Evolutionary conservation across 1,140 invertebrate genomes (phyloP), one percentile per base, ranked within the genome.

Genomic region (Drosophila sturtevanti): DNA sequence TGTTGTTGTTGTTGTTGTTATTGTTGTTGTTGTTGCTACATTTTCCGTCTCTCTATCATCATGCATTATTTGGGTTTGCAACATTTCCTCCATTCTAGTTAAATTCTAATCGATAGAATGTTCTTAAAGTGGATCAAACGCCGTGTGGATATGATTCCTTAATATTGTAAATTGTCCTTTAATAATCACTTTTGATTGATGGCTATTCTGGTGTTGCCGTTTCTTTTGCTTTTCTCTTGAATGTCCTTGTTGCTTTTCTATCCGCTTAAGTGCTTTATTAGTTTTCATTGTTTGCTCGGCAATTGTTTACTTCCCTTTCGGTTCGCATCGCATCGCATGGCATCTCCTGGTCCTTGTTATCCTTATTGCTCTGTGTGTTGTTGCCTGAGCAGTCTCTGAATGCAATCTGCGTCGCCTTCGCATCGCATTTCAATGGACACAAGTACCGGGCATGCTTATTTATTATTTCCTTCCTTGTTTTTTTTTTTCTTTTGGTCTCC

Each of bases 231-330:
- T 56, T 14, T 41, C 41, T 60, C 54, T 75, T 74, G 63, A 58
- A 12, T 64, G 41, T 77, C 72, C 66, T 76, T 75, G 66, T 66
- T 79, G 66, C 58, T 72, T 34, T 67, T 79, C 73, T 69, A 89
- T 82, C 76, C 69, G 62, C 79, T 87, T 79, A 77, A 84, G 77
- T 89, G 70, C 84, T 84, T 84, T 89, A 89, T 89, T 89, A 72
- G 85, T 89, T 89, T 72, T 78, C 84, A 89, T 89, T 89, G 84
- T 89, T 80, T 84, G 80, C 77, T 48, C 62, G 41, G 41, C 64
- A 73, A 62, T 62, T 63, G 65, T 70, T 59, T 79, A 81, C 74
- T 76, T 65, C 65, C 62, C 11, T 60, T 58, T 63, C 31, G 37
- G 16, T 55, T 59, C 56, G 60, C 67, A 68, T 68, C 74, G 54